Base-by-base conservation (phyloP, 1,140 invertebrate species). In the Odontomachus brunneus region DNA sequence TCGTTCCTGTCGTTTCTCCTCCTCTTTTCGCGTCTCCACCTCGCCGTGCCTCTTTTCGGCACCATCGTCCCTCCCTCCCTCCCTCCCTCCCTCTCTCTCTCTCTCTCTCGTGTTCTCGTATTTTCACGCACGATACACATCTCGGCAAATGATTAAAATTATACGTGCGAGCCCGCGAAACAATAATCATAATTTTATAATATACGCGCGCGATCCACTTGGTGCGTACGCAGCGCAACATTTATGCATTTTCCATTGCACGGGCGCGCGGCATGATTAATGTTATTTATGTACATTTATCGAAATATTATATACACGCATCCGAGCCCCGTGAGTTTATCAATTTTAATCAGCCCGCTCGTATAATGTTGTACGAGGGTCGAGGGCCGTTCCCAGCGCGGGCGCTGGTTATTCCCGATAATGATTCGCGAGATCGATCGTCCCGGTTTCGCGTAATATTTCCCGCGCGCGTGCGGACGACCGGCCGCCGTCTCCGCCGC, bases 221-320 rank as follows among this genome's bases (percentile, higher is more conserved):
- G n/a, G 73, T 22, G 14, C n/a, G 33, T 51, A 57, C 69, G 55
- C 69, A 67, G 9, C 22, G 29, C 44, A 69, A n/a, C 57, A 44
- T 44, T 44, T 44, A 44, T 44, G 9, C 38, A 55, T 69, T 57
- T 22, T 38, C 24, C 38, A 48, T 71, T 59, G 57, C 51, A 9
- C 29, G 74, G 29, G 44, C 44, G 73, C 65, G 74, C 49, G 26
- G 62, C 24, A 5, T 48, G 62, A 80, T 80, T 80, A 80, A 80
- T 48, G 14, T 57, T 80, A 71, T 71, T 80, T 69, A 78, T 67
- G 49, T 78, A 67, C n/a, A 44, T 78, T 78, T 69, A 80, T 57
- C 57, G 51, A 69, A 44, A 80, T 59, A 59, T 80, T 69, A 69
- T 12, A 69, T 7, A 49, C 24, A 53, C 26, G n/a, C 24, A 53